Percentiles rank a stretch among this genome's conserved stretches.
Evolutionary conservation across 2,797 vertebrate species (phyloP).

Genomic region (Eurystomus glaucurus): DNA sequence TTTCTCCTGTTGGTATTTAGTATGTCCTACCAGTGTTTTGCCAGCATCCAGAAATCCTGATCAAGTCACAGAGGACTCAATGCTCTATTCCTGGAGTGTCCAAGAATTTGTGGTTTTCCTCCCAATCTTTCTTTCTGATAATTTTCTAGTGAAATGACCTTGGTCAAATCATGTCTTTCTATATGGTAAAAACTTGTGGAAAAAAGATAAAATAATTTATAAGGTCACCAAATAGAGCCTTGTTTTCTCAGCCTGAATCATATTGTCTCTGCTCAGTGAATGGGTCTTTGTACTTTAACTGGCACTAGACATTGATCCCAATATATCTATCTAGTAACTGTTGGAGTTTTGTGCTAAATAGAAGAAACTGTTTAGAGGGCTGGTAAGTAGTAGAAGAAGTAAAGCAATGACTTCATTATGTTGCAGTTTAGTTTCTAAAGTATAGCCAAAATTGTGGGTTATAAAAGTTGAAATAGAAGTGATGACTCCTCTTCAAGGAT

Average conservation of each 20-base stretch:
- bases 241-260: background rate
- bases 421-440: background rate
- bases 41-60: background rate
- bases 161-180: background rate
- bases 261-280: background rate
- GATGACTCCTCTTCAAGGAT: constrained; percentile 5
- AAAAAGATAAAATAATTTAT: background rate
- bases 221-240: background rate
- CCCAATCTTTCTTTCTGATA: background rate
- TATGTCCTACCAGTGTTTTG: background rate
- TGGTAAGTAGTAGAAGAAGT: background rate
- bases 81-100: background rate
- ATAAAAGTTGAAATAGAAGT: background rate
- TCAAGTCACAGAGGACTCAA: background rate
- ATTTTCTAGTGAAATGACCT: background rate
- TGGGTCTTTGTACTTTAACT: background rate
- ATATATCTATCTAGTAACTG: background rate
- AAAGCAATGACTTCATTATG: background rate
- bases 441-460: background rate
- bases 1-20: background rate
- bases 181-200: background rate
- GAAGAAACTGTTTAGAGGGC: background rate
- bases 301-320: background rate
- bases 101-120: background rate
- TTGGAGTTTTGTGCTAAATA: background rate